These are phyloP conservation scores for Gasterosteus aculeatus DNA, from an alignment of 2,113 vertebrate genomes.

Conservation along the genomic window DNA sequence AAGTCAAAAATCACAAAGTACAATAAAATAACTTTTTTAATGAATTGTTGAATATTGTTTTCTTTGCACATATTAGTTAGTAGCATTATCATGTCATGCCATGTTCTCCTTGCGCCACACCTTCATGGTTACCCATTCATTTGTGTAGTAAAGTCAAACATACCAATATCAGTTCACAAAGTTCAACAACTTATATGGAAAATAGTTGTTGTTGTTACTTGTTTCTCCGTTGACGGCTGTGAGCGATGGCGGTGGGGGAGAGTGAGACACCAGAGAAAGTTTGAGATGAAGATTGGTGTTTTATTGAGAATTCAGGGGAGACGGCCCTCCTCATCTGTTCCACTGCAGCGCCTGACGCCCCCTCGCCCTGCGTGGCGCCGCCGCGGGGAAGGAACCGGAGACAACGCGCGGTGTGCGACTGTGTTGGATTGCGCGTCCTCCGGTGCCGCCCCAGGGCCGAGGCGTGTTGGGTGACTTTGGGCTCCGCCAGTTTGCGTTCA, in stretches of 20 bases:
- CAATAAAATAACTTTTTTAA: background rate
- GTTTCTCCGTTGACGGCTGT: conserved; percentile 3
- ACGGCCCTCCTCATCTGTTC: conserved; percentile 40
- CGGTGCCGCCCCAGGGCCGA: conserved; percentile 34
- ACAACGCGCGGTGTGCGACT: background rate
- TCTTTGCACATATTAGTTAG: background rate
- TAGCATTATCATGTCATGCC: background rate
- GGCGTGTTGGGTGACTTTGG: conserved; percentile 30
- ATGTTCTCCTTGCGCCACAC: background rate
- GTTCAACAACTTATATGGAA: background rate
- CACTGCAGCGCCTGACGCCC: conserved; percentile 39
- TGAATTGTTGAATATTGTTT: background rate
- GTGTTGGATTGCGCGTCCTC: conserved; percentile 18
- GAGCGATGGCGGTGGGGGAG: background rate
- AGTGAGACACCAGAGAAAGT: conserved; percentile 4
- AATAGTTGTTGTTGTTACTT: too few relatives aligned
- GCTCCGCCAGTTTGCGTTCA: conserved; percentile 38
- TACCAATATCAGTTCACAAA: background rate
- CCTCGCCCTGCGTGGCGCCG: conserved; percentile 29
- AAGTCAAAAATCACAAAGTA: background rate
- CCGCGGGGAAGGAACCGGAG: conserved; percentile 30
- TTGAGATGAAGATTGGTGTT: conserved; percentile 30
- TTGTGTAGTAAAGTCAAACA: background rate
- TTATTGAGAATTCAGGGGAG: conserved; percentile 43
- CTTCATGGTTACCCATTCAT: background rate